Evolutionary conservation across 2,797 vertebrate species (phyloP), one percentile per base, ranked within the genome.

Genomic region (Acomys russatus): DNA sequence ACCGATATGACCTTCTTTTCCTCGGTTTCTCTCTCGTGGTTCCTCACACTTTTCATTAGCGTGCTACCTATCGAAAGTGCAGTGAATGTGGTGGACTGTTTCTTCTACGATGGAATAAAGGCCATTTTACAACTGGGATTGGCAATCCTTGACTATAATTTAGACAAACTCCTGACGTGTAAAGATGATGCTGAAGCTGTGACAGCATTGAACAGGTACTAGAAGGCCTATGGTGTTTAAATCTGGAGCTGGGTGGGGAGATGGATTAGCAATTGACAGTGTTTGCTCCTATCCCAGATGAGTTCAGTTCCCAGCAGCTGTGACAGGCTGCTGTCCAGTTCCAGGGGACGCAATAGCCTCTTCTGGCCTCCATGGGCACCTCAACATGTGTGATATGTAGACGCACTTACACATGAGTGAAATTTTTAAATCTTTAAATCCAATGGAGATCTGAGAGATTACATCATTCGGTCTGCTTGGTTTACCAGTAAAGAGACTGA

Each of bases 41-140:
- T 99, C 98, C 99, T 99, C 98, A 99, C 99, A 18, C 99, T 99
- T 96, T 99, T 99, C 98, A 99, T 99, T 98, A 99, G 99, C 2
- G 99, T 99, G 93, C 98, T 99, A 90, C 99, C 99, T 94, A 99
- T 99, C 95, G 99, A 99, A 98, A 99, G 99, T 44, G 99, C 99
- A 1, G 99, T 99, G 96, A 99, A 99, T 88, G 99, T 99, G 93
- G 99, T 99, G 4, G 99, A 99, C 98, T 99, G 99, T 97, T 99
- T 99, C 97, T 99, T 99, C 99, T 99, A 99, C 54, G 99, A 99
- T 54, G 99, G 99, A 92, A 99, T 99, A 85, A 99, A 99, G 96
- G 99, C 99, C 80, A 99, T 99, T 84, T 98, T 99, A 97, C 99
- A 99, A 98, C 99, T 99, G 18, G 99, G 99, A 76, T 98, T 99